Evolutionary conservation across 2,113 vertebrate species (phyloP).

Genomic region (Colaptes auratus): DNA sequence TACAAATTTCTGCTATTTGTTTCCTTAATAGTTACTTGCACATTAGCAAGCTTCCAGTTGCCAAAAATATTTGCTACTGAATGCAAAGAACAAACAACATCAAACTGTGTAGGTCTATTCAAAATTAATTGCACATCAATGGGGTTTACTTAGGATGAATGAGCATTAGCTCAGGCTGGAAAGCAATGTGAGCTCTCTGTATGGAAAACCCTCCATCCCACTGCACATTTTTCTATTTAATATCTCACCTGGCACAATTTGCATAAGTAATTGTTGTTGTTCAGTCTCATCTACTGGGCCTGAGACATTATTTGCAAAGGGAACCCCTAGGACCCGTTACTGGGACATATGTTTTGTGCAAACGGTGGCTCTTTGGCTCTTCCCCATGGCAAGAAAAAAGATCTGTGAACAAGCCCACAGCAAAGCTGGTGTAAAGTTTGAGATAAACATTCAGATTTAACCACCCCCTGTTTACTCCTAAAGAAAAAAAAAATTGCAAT

Average conservation of each 20-base stretch:
- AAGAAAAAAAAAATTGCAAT: slow-evolving; percentile 43
- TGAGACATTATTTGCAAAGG: neutral
- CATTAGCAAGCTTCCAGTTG: neutral
- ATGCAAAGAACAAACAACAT: neutral
- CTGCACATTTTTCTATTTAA: neutral
- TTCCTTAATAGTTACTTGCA: neutral
- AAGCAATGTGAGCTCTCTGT: neutral
- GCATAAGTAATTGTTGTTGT: neutral
- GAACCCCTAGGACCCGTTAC: neutral
- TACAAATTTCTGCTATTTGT: neutral
- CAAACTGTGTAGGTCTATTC: neutral
- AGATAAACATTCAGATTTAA: slow-evolving; percentile 81
- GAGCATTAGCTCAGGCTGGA: neutral
- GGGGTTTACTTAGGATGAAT: neutral
- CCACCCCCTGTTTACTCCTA: slow-evolving; percentile 79
- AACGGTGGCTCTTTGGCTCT: neutral
- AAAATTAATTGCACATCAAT: neutral
- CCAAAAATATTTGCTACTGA: neutral
- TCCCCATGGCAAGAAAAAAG: slow-evolving; percentile 19
- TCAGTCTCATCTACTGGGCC: neutral
- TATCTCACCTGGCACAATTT: neutral
- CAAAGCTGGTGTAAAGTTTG: slow-evolving; percentile 78
- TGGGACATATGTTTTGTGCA: neutral
- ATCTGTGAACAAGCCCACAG: slow-evolving; percentile 66
- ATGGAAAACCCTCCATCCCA: neutral